Conservation (phyloP, 2,113 vertebrate species). For the Pagrus major region DNA sequence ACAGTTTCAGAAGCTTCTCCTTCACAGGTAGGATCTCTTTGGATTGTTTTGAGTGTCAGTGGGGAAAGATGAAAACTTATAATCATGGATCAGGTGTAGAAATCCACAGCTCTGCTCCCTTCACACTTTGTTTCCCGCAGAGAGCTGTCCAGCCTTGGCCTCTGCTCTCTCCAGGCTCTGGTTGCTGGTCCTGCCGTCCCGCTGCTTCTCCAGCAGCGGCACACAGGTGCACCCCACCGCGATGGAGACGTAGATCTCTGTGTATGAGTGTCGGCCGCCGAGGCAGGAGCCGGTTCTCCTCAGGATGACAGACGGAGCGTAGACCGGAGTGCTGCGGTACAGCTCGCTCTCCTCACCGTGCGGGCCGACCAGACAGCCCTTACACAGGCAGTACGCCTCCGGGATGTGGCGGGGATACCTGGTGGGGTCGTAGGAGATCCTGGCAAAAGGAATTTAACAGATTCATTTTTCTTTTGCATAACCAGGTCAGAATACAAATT, state of each 20-base stretch:
- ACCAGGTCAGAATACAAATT: neutral
- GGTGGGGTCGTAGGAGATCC: conserved; percentile 89
- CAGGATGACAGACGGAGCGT: conserved; percentile 90
- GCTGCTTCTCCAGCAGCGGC: conserved; percentile 79
- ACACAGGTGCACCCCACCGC: conserved; percentile 96
- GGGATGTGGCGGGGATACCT: conserved; percentile 93
- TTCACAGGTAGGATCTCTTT: too few species aligned
- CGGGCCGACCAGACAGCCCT: conserved; percentile 89
- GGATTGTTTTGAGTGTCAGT: neutral
- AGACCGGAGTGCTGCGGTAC: conserved; percentile 90
- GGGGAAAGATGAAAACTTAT: neutral
- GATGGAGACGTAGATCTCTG: conserved; percentile 90
- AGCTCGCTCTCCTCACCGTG: conserved; percentile 85
- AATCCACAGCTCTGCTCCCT: neutral
- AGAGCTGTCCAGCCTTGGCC: conserved; percentile 60
- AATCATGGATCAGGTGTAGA: neutral
- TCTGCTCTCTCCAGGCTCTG: conserved; percentile 84
- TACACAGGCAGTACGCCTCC: conserved; percentile 95
- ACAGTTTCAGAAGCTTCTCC: neutral
- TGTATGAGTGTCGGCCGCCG: conserved; percentile 89
- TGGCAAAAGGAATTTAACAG: conserved; percentile 49
- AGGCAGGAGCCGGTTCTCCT: conserved; percentile 86
- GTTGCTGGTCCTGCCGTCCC: conserved; percentile 75
- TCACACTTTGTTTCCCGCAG: conserved; percentile 22
- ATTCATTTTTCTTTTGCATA: neutral